These are phyloP conservation scores for Lypha dubia DNA, from an alignment of 2,888 invertebrate species.

Conservation along the genomic window DNA sequence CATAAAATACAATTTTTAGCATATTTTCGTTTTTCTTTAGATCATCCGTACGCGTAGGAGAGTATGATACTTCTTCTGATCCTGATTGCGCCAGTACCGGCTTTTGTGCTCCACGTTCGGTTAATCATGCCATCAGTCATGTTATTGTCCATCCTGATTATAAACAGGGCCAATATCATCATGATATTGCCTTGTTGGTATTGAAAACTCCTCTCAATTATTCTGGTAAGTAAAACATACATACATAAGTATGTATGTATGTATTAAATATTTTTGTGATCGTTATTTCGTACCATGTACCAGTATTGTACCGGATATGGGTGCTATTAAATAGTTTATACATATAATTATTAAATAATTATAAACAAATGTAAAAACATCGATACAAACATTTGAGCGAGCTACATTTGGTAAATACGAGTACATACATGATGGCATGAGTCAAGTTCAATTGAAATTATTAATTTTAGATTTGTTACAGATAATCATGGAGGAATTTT, in stretches of 20 bases:
- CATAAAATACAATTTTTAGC: background rate
- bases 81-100: constrained; percentile 89
- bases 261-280: constrained; percentile 65
- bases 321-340: constrained; percentile 44
- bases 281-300: constrained; percentile 44
- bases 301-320: constrained; percentile 59
- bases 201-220: constrained; percentile 88
- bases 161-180: constrained; percentile 86
- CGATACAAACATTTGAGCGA: too few species aligned
- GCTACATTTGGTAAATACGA: background rate
- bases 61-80: constrained; percentile 88
- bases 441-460: constrained; percentile 71
- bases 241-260: too few species aligned
- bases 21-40: constrained; percentile 76
- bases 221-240: constrained; percentile 84
- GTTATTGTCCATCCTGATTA: constrained; percentile 91
- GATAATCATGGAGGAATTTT: background rate
- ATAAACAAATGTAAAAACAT: constrained; percentile 5
- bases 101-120: constrained; percentile 89
- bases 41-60: constrained; percentile 89
- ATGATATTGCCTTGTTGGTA: constrained; percentile 90
- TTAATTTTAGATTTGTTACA: constrained; percentile 32
- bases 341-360: constrained; percentile 55
- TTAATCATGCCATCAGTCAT: constrained; percentile 89
- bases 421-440: constrained; percentile 46